Percentiles rank a stretch among this genome's conserved stretches.
Conservation (phyloP, 2,888 invertebrate species). For the Nephrocerus scutellatus region DNA sequence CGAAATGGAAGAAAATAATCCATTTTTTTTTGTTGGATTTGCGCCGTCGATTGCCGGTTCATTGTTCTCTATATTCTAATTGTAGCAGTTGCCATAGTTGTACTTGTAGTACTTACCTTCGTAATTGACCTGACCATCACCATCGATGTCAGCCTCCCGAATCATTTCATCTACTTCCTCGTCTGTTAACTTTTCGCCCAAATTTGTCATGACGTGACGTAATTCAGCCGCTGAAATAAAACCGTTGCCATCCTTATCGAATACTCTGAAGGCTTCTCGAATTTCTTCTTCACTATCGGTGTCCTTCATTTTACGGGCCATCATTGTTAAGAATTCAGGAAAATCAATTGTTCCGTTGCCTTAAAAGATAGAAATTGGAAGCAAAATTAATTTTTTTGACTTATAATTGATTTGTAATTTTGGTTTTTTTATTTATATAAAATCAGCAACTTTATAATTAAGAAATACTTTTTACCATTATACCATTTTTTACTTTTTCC, state of each 20-base stretch:
- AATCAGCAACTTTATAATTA: no score
- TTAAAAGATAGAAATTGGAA: constrained; percentile 43
- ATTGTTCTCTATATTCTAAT: no score
- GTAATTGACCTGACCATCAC: constrained; percentile 85
- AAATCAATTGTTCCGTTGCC: constrained; percentile 99
- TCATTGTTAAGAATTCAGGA: constrained; percentile 99
- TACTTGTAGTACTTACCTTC: constrained; percentile 34
- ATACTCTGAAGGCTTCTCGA: constrained; percentile 97
- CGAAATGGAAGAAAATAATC: no score
- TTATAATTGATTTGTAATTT: no score
- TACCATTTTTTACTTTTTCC: no score
- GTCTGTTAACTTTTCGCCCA: constrained; percentile 98
- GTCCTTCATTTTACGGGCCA: constrained; percentile 99
- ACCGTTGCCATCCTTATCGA: constrained; percentile 99
- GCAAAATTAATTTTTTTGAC: constrained; percentile 7
- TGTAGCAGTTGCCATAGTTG: no score
- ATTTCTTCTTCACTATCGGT: constrained; percentile 99
- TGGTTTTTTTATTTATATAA: no score
- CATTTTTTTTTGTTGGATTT: no score
- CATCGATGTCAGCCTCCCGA: constrained; percentile 97
- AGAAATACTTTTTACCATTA: no score
- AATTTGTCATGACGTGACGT: constrained; percentile 99
- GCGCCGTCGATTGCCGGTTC: no score
- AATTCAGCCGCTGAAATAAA: constrained; percentile 97
- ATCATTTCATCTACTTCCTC: constrained; percentile 99